Evolutionary conservation across 2,888 invertebrate species (phyloP), one percentile per base, ranked within the genome.

Genomic region (Automeris io): DNA sequence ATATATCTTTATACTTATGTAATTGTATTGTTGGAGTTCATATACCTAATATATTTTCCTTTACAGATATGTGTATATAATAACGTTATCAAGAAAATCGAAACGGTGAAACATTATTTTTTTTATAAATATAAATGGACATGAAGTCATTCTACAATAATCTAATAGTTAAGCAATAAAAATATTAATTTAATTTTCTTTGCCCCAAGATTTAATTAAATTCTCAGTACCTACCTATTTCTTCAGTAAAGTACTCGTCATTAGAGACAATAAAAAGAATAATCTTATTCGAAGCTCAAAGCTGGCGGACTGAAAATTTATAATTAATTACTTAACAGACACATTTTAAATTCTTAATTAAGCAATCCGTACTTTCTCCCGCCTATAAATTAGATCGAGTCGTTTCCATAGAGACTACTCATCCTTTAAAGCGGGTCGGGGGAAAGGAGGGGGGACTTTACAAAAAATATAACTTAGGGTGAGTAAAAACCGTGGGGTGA

Each of bases 401-500:
- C 82, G 86, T 86, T 85, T 85, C 86, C 86, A 86, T 86, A 85
- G 86, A 85, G 85, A 86, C 86, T 86, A 83, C 85, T 86, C 86
- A 86, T 86, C 86, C 86, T 86, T 85, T 86, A 86, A 86, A 86
- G 81, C 86, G 83, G 80, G 79, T 77, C 67, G 72, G 69, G 68
- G 73, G 75, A 66, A 53, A 57, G 58, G 57, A 57, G 69, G 75
- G 74, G 72, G 78, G 76, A 71, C 75, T 85, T 81, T 75, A 77
- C 76, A 85, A 87, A 81, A 87, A 87, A 87, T 87, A 87, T 86
- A 87, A 85, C 85, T 86, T 85, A 86, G 87, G 87, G 87, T 86
- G 87, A 86, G 86, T 85, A 87, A 87, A 87, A 85, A 80, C 80
- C 85, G 85, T 83, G 86, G 87, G 87, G 87, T 87, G 87, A 87